These are phyloP conservation scores for Chrysolina oricalcia DNA, from an alignment of 2,888 invertebrate species.

Conservation along the genomic window DNA sequence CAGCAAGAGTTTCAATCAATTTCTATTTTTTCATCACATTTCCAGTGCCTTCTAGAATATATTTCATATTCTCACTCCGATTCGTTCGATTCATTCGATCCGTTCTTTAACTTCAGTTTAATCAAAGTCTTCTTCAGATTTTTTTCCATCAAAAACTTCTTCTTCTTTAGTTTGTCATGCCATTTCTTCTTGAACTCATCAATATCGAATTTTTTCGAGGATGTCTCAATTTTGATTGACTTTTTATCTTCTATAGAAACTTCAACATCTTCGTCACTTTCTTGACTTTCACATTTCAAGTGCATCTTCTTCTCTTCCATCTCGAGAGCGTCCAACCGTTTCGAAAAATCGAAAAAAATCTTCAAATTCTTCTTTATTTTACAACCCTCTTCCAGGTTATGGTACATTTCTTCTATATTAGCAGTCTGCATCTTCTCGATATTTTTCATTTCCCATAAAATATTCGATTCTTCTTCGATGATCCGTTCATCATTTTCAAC, in stretches of 20 bases:
- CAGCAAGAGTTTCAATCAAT: neutral
- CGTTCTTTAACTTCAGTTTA: conserved; percentile 31
- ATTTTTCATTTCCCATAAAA: conserved; percentile 69
- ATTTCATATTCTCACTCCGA: conserved; percentile 32
- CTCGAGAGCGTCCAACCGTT: conserved; percentile 62
- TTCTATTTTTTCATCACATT: neutral
- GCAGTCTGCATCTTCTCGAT: conserved; percentile 68
- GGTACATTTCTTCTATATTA: conserved; percentile 67
- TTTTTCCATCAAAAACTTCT: conserved; percentile 40
- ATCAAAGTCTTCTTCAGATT: conserved; percentile 38
- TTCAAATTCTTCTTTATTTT: conserved; percentile 70
- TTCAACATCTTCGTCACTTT: conserved; percentile 33
- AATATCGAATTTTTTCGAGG: conserved; percentile 51
- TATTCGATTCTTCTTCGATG: conserved; percentile 65
- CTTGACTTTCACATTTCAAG: conserved; percentile 20
- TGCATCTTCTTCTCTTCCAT: conserved; percentile 51
- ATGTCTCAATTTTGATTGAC: conserved; percentile 41
- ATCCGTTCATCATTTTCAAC: conserved; percentile 73
- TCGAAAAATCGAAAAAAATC: conserved; percentile 67
- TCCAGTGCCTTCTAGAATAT: conserved; percentile 12
- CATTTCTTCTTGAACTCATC: conserved; percentile 54
- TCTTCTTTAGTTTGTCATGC: conserved; percentile 53
- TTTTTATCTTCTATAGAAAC: conserved; percentile 30
- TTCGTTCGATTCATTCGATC: conserved; percentile 19
- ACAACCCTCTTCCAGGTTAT: conserved; percentile 57